A percentile compares a stretch with the other conserved stretches of the same genome.
Evolutionary conservation across 2,888 invertebrate species (phyloP).

Genomic region (Erebia epiphron): DNA sequence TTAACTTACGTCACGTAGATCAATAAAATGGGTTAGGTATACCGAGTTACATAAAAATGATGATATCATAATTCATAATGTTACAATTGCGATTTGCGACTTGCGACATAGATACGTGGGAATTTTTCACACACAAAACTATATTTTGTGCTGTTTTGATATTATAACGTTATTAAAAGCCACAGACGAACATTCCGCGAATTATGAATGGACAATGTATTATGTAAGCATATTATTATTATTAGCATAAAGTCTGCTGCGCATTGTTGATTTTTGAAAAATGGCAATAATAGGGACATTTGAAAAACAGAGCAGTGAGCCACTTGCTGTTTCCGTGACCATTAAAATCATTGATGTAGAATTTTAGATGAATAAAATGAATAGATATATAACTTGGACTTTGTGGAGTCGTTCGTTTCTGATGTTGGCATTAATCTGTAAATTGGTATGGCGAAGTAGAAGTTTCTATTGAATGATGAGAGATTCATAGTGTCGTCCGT

Average conservation of each 20-base stretch:
- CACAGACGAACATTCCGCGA: slow-evolving; percentile 31
- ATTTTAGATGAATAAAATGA: no score
- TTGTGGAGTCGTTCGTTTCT: no score
- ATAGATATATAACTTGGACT: no score
- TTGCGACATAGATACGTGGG: slow-evolving; percentile 51
- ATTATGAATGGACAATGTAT: slow-evolving; percentile 28
- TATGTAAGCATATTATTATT: slow-evolving; percentile 27
- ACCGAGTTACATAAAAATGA: slow-evolving; percentile 17
- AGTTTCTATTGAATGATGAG: no score
- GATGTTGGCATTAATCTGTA: no score
- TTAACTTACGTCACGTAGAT: neutral
- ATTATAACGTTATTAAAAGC: slow-evolving; percentile 25
- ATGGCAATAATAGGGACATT: neutral
- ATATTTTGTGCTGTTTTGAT: slow-evolving; percentile 27
- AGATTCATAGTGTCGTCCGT: no score
- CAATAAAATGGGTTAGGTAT: slow-evolving; percentile 9
- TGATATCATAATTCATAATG: slow-evolving; percentile 6
- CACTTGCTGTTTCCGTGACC: no score
- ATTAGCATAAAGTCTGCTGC: neutral
- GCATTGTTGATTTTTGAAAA: neutral
- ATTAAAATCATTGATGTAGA: no score
- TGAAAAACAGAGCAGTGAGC: no score
- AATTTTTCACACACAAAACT: slow-evolving; percentile 44
- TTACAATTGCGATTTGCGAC: neutral
- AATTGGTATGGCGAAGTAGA: no score